These are phyloP conservation scores for Bugulina stolonifera DNA, from an alignment of 2,888 invertebrate genomes.

Conservation along the genomic window DNA sequence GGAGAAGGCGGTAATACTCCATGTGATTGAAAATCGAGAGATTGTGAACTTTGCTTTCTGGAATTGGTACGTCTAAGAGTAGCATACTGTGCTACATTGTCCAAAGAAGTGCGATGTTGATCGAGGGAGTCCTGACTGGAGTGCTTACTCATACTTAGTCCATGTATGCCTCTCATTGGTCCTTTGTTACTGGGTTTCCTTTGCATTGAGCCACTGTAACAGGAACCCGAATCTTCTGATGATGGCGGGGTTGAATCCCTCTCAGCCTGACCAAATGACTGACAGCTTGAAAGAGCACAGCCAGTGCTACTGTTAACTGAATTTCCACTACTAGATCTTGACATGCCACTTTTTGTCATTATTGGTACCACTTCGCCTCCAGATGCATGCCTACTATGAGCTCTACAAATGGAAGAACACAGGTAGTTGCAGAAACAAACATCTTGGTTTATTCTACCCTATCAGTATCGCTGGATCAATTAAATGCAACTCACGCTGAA, in stretches of 20 bases:
- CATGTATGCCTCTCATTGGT: conserved; percentile 24
- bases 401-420: neutral
- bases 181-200: conserved; percentile 11
- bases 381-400: neutral
- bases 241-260: conserved; percentile 8
- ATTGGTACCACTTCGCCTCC: conserved; percentile 16
- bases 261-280: conserved; percentile 12
- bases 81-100: conserved; percentile 26
- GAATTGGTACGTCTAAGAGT: conserved; percentile 24
- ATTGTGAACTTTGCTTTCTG: conserved; percentile 22
- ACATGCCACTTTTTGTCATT: conserved; percentile 14
- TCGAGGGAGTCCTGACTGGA: conserved; percentile 5
- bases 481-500: too few relatives aligned
- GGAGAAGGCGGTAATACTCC: conserved; percentile 13
- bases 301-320: conserved; percentile 25
- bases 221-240: conserved; percentile 24
- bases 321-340: conserved; percentile 25
- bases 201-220: conserved; percentile 20
- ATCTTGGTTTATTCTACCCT: too few relatives aligned
- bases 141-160: conserved; percentile 16
- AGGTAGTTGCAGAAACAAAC: too few relatives aligned
- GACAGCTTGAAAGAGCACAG: conserved; percentile 5
- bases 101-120: conserved; percentile 10
- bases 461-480: too few relatives aligned
- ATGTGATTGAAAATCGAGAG: neutral